Base-by-base conservation (phyloP, 1,140 invertebrate species). In the Aphaenogaster floridana region DNA sequence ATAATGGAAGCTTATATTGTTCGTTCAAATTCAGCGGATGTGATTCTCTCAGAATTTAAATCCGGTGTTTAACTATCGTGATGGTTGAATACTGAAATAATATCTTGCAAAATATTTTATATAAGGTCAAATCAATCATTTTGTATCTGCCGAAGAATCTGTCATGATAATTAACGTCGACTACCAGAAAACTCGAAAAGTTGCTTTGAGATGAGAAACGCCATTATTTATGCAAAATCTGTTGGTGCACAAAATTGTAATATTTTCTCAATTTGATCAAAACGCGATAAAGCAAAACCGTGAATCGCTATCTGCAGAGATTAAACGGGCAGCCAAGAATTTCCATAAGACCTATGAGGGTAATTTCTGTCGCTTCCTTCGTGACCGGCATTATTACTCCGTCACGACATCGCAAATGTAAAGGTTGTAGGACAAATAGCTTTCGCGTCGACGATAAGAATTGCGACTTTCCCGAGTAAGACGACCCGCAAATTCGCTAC, bases 371-470 rank as follows among this genome's bases (percentile, higher is more conserved):
- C 77, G 85, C 77, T 86, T 86, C 61, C 77, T 81, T 80, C 85
- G 85, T 86, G 85, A 86, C 77, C 77, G 64, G 80, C 77, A 86
- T 86, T 86, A 81, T 86, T 86, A 86, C 77, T 57, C 61, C 85
- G 85, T 86, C 85, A 86, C 85, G 85, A 86, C 85, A 86, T 86
- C 78, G 77, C 64, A 61, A 86, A 80, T 86, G 76, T 80, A 86
- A 86, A 81, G 85, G 85, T 63, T 68, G 85, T 86, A 81, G 76
- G 64, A 81, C 85, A 86, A 86, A 86, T 86, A 86, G 77, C 85
- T 86, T 86, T 61, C 63, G 77, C 85, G 52, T 86, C 42, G 54
- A 81, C 76, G 85, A 86, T 86, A 86, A 86, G 85, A 80, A 68
- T 81, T 81, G 85, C 54, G 64, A 61, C 64, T 80, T 69, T 81